Evolutionary conservation across 2,888 invertebrate species (phyloP).

Genomic region (Athalia rosae): DNA sequence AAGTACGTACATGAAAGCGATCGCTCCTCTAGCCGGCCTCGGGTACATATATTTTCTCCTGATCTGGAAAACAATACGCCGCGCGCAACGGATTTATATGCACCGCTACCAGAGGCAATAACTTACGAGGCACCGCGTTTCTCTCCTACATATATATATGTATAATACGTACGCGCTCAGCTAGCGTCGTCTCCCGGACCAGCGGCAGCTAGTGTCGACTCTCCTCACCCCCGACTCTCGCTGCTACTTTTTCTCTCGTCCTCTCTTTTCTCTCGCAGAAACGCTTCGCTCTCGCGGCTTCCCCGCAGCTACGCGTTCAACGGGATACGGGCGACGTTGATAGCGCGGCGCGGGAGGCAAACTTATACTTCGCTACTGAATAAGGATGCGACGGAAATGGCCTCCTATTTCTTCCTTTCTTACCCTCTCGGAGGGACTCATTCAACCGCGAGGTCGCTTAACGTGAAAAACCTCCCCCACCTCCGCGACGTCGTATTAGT

Average conservation of each 20-base stretch:
- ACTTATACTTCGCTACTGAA: slow-evolving; percentile 61
- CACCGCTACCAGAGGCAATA: slow-evolving; percentile 67
- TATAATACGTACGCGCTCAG: slow-evolving; percentile 55
- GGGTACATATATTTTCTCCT: slow-evolving; percentile 71
- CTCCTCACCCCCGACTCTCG: slow-evolving; percentile 54
- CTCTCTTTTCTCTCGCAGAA: no score
- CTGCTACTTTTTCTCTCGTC: no score
- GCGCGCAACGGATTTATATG: slow-evolving; percentile 69
- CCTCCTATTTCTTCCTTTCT: slow-evolving; percentile 64
- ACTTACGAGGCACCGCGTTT: slow-evolving; percentile 63
- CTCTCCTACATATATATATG: slow-evolving; percentile 22
- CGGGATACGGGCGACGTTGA: no score
- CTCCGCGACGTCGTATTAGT: slow-evolving; percentile 2
- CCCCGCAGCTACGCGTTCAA: no score
- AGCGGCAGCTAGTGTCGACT: slow-evolving; percentile 18
- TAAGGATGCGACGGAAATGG: slow-evolving; percentile 71
- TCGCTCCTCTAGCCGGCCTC: slow-evolving; percentile 45
- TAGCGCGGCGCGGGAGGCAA: no score
- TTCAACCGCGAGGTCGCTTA: slow-evolving; percentile 3
- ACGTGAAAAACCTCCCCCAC: slow-evolving; percentile 29
- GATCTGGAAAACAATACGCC: slow-evolving; percentile 73
- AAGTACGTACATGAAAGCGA: slow-evolving; percentile 43
- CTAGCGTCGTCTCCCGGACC: slow-evolving; percentile 58
- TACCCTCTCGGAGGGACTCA: slow-evolving; percentile 26
- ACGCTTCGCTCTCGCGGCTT: no score